These are phyloP conservation scores for Corydoras sp. DNA, from an alignment of 2,113 vertebrate species.

Conservation along the genomic window DNA sequence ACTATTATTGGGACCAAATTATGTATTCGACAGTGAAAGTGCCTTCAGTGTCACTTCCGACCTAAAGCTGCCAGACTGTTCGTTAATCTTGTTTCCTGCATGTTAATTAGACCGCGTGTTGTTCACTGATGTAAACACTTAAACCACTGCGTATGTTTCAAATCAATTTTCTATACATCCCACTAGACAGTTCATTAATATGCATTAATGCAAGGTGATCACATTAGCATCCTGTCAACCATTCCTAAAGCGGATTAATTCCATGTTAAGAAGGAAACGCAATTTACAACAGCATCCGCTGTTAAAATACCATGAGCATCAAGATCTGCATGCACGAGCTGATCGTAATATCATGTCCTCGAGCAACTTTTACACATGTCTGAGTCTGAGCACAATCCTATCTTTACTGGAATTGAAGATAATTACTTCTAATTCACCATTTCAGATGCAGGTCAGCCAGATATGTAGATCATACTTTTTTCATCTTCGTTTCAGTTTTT, in stretches of 20 bases:
- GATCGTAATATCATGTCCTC: neutral
- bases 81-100: neutral
- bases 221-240: constrained; percentile 23
- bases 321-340: neutral
- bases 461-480: no score
- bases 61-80: no score
- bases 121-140: neutral
- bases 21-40: no score
- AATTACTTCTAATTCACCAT: constrained; percentile 9
- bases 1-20: no score
- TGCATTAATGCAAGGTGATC: constrained; percentile 28
- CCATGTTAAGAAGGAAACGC: constrained; percentile 3
- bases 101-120: neutral
- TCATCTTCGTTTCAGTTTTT: no score
- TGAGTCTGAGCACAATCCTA: constrained; percentile 2
- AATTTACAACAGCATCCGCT: neutral
- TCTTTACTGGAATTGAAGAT: constrained; percentile 8
- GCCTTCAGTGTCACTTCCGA: neutral
- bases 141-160: constrained; percentile 2
- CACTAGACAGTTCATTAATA: constrained; percentile 11
- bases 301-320: constrained; percentile 1
- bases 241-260: constrained; percentile 18
- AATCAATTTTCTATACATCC: constrained; percentile 34
- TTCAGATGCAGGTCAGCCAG: no score
- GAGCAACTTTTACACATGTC: neutral